Percentiles rank a stretch among this genome's conserved stretches.
phyloP scores from a whole-genome alignment of 1,140 invertebrate genomes.

The Drosophila eugracilis region DNA sequence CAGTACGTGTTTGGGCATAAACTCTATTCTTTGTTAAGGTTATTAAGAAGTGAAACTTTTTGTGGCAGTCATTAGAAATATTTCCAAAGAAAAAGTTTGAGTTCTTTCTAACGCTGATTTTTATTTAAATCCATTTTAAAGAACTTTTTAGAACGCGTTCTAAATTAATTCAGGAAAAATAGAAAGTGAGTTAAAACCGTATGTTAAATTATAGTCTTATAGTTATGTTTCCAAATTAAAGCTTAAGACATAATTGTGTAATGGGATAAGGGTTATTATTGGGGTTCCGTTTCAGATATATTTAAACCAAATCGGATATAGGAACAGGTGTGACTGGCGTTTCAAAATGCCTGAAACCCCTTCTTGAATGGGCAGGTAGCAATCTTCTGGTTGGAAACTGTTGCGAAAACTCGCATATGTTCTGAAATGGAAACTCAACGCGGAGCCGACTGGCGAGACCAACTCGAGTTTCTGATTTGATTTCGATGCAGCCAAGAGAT shows the following conservation, averaged over 20 bases:
- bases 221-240: background rate
- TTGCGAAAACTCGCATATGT: constrained; percentile 58
- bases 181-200: background rate
- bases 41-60: background rate
- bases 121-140: background rate
- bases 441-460: constrained; percentile 38
- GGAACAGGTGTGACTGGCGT: constrained; percentile 38
- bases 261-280: constrained; percentile 1
- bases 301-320: constrained; percentile 19
- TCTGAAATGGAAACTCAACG: constrained; percentile 64
- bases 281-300: constrained; percentile 11
- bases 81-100: too few relatives aligned
- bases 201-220: background rate
- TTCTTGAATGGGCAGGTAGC: constrained; percentile 24
- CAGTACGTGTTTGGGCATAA: background rate
- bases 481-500: constrained; percentile 71
- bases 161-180: too few relatives aligned
- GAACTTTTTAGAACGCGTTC: too few relatives aligned
- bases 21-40: background rate
- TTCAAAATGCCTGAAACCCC: constrained; percentile 17
- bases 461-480: constrained; percentile 68
- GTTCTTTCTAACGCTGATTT: background rate
- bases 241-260: background rate
- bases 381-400: constrained; percentile 38
- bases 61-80: background rate